Evolutionary conservation across 2,888 invertebrate species (phyloP).

Genomic region (Athrips mouffetella): DNA sequence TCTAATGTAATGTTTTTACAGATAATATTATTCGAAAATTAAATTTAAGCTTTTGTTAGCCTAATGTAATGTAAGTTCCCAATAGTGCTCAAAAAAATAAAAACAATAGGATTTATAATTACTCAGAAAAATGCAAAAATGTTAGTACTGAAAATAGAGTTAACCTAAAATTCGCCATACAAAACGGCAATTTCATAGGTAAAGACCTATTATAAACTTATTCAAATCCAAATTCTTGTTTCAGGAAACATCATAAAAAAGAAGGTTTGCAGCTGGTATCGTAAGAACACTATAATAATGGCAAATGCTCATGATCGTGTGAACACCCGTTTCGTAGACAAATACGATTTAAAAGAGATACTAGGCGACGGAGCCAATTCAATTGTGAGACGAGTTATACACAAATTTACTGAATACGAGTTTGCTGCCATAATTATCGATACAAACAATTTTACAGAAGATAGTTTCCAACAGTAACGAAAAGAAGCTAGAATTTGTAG

Average conservation of each 20-base stretch:
- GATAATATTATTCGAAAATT: too few species aligned
- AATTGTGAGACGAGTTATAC: slow-evolving; percentile 98
- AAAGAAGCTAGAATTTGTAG: slow-evolving; percentile 99
- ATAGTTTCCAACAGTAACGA: slow-evolving; percentile 99
- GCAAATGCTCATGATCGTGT: slow-evolving; percentile 87
- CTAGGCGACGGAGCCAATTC: slow-evolving; percentile 99
- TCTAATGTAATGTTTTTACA: too few species aligned
- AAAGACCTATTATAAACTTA: not conserved
- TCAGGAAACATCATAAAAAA: slow-evolving; percentile 44
- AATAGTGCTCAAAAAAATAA: too few species aligned
- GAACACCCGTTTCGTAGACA: slow-evolving; percentile 98
- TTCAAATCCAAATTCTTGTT: slow-evolving; percentile 42
- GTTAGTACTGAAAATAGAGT: too few species aligned
- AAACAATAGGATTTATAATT: too few species aligned
- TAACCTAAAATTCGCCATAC: too few species aligned
- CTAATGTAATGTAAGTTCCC: too few species aligned
- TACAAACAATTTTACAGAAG: slow-evolving; percentile 98
- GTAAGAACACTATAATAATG: slow-evolving; percentile 76
- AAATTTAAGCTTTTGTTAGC: too few species aligned
- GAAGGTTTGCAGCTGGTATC: slow-evolving; percentile 39
- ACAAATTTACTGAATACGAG: slow-evolving; percentile 97
- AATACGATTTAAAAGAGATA: slow-evolving; percentile 99
- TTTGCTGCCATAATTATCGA: slow-evolving; percentile 99
- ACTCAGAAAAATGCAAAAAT: too few species aligned
- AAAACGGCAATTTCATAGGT: too few species aligned